Evolutionary conservation across 2,797 vertebrate species (phyloP).

Genomic region (Spea hammondii): DNA sequence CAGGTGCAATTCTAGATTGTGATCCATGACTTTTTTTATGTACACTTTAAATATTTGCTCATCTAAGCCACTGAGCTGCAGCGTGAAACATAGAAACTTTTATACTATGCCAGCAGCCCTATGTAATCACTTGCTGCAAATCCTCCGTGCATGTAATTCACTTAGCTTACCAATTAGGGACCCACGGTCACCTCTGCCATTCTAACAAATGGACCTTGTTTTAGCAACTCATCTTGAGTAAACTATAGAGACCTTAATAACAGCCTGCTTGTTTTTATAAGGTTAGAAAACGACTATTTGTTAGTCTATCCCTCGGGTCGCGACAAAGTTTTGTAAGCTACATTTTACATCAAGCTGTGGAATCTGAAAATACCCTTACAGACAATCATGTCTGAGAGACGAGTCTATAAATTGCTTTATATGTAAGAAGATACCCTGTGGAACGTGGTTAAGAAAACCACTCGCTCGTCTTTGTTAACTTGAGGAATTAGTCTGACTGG

Average conservation of each 20-base stretch:
- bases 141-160: not conserved
- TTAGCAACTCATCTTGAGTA: not conserved
- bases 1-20: too few relatives aligned
- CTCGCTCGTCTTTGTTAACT: not conserved
- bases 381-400: not conserved
- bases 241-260: not conserved
- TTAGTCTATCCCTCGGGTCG: not conserved
- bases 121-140: not conserved
- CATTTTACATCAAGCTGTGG: not conserved
- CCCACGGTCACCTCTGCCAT: not conserved
- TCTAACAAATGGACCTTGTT: conserved; percentile 7
- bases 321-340: not conserved
- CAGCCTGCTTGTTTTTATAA: not conserved
- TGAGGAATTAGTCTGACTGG: not conserved
- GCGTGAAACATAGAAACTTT: too few relatives aligned
- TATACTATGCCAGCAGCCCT: too few relatives aligned
- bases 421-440: not conserved
- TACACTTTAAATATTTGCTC: too few relatives aligned
- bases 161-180: not conserved
- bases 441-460: not conserved
- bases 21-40: too few relatives aligned
- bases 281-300: not conserved
- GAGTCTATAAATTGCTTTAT: not conserved
- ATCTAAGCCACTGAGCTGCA: too few relatives aligned
- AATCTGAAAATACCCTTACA: not conserved